Evolutionary conservation across 30 jellyfish, hydroid and myxozoan genomes (phyloP), one percentile per base, ranked within the genome.

Genomic region (Rhopilema esculentum): DNA sequence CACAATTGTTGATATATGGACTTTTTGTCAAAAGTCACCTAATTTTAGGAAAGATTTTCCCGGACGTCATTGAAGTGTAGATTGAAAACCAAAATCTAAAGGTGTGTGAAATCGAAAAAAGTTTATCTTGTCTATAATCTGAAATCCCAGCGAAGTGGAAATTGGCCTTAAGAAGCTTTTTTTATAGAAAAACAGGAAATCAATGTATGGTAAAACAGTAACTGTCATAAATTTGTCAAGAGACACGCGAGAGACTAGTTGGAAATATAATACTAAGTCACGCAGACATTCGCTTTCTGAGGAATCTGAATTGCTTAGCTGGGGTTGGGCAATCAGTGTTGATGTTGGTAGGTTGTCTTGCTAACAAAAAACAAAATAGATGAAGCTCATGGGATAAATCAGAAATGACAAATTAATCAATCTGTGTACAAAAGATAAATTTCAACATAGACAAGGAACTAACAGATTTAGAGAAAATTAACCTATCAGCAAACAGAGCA

Each of bases 321-420:
- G 74, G 31, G 27, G 27, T 64, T 64, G 74, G 31, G 74, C 31
- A 25, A 20, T 21, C 31, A 25, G 31, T 20, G 74, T 64, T 64
- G 74, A 64, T 21, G 74, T 25, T 64, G 74, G 74, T 25, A 64
- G 74, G 74, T 64, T 25, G 31, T 20, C 30, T 64, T 64, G 16
- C 74, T 64, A 25, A 64, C 27, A 64, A 25, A 25, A 25, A n/a
- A n/a, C n/a, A n/a, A 64, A 64, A 40, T 40, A 40, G 57, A 40
- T 40, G 57, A 40, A 40, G 9, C 57, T 40, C 57, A 40, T 40
- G 57, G 57, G 57, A 40, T 40, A 40, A 40, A 40, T 40, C 57
- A 40, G 9, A 40, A 40, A 40, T 40, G 57, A 40, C 57, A 40
- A 40, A 40, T 40, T 40, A 40, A 40, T 40, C 57, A 40, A 40